These are phyloP conservation scores for Melieria picta DNA, from an alignment of 2,888 invertebrate species.

Conservation along the genomic window DNA sequence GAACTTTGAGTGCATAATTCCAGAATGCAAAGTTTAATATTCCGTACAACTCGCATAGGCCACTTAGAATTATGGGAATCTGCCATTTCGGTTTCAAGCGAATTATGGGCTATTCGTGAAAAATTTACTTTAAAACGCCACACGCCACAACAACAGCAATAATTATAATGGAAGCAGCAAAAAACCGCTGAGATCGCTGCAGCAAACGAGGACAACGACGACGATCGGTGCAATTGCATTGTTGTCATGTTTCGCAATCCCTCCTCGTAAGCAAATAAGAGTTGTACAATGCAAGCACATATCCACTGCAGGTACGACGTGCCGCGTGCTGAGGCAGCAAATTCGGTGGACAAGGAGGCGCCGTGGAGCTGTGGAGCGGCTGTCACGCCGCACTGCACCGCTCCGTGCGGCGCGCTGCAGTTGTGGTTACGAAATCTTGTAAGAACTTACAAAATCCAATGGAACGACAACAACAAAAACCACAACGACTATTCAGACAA, in stretches of 20 bases:
- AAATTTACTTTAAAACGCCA: too few species aligned
- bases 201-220: slow-evolving; percentile 56
- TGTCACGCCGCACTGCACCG: slow-evolving; percentile 1
- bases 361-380: too few species aligned
- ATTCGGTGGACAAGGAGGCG: slow-evolving; percentile 31
- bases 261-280: too few species aligned
- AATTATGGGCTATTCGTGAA: too few species aligned
- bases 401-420: slow-evolving; percentile 18
- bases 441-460: slow-evolving; percentile 36
- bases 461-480: slow-evolving; percentile 22
- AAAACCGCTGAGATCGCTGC: slow-evolving; percentile 33
- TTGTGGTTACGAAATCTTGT: slow-evolving; percentile 36
- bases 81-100: too few species aligned
- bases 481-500: neutral
- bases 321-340: slow-evolving; percentile 52
- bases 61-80: too few species aligned
- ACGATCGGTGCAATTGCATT: slow-evolving; percentile 52
- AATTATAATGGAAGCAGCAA: neutral
- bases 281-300: too few species aligned
- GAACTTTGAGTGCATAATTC: too few species aligned
- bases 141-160: too few species aligned
- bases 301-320: neutral
- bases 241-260: slow-evolving; percentile 62
- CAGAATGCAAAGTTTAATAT: too few species aligned
- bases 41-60: too few species aligned